Evolutionary conservation across 2,888 invertebrate species (phyloP), one percentile per base, ranked within the genome.

Genomic region (Limnephilus auricula): DNA sequence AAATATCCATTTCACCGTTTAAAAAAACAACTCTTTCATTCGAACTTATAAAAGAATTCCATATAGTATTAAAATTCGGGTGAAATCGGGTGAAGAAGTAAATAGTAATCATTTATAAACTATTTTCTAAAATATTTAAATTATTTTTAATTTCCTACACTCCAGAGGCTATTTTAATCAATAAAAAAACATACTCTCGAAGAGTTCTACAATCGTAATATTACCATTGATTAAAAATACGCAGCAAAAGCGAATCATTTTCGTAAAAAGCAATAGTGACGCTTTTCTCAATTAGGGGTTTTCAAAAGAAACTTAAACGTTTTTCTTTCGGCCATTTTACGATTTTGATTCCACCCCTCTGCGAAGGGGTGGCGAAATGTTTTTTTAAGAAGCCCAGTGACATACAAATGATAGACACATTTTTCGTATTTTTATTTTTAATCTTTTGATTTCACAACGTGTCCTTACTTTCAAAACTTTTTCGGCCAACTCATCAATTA

Each of bases 261-360:
- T 34, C 84, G 2, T 85, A 82, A 90, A 89, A 92, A 83, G 65
- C 79, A 88, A 89, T 88, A 65, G 89, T 85, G 92, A 91, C 92
- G 91, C 91, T 90, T 84, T 91, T 91, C 90, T 92, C 91, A 92
- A 92, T 92, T 92, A 92, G 90, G 89, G 90, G 91, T 79, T 90
- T 87, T 78, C 31, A 79, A 79, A 89, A 88, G 92, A 92, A 92
- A 89, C 92, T 91, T 34, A 91, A 89, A 88, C 90, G 92, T 85
- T 91, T 91, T 92, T 91, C 91, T 82, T 90, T 91, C 88, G 85
- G 89, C 79, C 80, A 37, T 40, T 89, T 79, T 87, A 87, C 78
- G 87, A 87, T 65, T 87, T 34, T 87, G 37, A 79, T 90, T 87
- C 50, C 37, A 79, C 18, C 65, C 87, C 32, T 32, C 30, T 30